phyloP scores from a whole-genome alignment of 2,888 invertebrate genomes.

The Alitta virens region DNA sequence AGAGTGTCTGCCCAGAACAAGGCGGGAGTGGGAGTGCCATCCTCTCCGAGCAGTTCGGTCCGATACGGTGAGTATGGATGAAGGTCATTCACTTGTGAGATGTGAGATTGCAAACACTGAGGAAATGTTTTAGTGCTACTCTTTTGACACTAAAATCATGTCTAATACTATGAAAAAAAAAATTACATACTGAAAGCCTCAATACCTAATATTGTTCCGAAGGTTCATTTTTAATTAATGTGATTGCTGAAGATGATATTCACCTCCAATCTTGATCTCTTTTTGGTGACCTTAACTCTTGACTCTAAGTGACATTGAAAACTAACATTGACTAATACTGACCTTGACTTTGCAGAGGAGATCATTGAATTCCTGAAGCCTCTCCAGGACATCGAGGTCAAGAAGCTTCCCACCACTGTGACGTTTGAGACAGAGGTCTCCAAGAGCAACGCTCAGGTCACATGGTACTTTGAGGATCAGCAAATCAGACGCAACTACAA shows the following conservation, averaged over 20 bases:
- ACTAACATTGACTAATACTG: neutral
- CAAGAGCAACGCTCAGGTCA: slow-evolving; percentile 28
- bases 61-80: slow-evolving; percentile 25
- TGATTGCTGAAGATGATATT: no score
- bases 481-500: slow-evolving; percentile 67
- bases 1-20: slow-evolving; percentile 53
- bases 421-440: slow-evolving; percentile 49
- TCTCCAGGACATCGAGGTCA: slow-evolving; percentile 28
- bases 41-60: slow-evolving; percentile 28
- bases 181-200: neutral
- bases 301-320: no score
- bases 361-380: slow-evolving; percentile 21
- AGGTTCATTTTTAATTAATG: no score
- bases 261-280: no score
- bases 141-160: neutral
- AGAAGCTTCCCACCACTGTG: slow-evolving; percentile 33
- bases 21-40: slow-evolving; percentile 44
- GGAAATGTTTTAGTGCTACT: no score
- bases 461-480: slow-evolving; percentile 52
- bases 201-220: no score
- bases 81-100: no score
- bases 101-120: no score
- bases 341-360: slow-evolving; percentile 25
- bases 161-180: neutral
- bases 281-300: no score